phyloP scores from a whole-genome alignment of 2,888 invertebrate genomes.

The Zeuzera pyrina region DNA sequence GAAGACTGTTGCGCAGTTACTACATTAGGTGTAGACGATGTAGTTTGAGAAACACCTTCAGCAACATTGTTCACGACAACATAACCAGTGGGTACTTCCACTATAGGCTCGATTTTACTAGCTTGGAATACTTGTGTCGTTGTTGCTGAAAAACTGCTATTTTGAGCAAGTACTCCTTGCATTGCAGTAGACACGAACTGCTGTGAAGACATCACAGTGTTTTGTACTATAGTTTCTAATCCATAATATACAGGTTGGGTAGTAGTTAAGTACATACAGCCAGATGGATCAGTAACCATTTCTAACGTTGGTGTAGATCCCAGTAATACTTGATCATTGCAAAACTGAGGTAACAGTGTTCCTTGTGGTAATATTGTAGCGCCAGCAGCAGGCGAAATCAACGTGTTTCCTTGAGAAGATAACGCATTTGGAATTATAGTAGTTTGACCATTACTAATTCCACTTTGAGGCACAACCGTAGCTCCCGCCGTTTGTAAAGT shows the following conservation, averaged over 20 bases:
- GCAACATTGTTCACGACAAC: conserved; percentile 78
- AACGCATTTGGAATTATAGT: conserved; percentile 63
- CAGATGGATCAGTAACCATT: conserved; percentile 75
- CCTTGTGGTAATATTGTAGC: conserved; percentile 76
- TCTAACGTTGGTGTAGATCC: conserved; percentile 76
- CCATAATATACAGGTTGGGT: conserved; percentile 88
- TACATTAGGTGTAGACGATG: conserved; percentile 53
- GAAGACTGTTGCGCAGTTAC: conserved; percentile 58
- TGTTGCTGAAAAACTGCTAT: conserved; percentile 88
- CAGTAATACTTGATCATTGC: conserved; percentile 75
- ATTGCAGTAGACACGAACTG: conserved; percentile 87
- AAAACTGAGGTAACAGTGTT: conserved; percentile 66
- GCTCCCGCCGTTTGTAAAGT: conserved; percentile 51
- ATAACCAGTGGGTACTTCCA: conserved; percentile 82
- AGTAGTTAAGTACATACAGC: conserved; percentile 73
- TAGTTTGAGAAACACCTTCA: conserved; percentile 51
- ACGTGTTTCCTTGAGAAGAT: conserved; percentile 57
- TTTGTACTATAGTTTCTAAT: conserved; percentile 88
- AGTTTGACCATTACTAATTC: conserved; percentile 62
- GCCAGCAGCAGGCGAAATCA: conserved; percentile 68
- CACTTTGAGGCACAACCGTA: conserved; percentile 62
- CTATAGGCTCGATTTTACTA: conserved; percentile 86
- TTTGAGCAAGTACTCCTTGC: conserved; percentile 85
- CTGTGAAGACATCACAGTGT: conserved; percentile 91
- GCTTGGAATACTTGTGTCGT: conserved; percentile 90